Evolutionary conservation across 1,140 invertebrate genomes (phyloP).

Genomic region (Laupala kohalensis): DNA sequence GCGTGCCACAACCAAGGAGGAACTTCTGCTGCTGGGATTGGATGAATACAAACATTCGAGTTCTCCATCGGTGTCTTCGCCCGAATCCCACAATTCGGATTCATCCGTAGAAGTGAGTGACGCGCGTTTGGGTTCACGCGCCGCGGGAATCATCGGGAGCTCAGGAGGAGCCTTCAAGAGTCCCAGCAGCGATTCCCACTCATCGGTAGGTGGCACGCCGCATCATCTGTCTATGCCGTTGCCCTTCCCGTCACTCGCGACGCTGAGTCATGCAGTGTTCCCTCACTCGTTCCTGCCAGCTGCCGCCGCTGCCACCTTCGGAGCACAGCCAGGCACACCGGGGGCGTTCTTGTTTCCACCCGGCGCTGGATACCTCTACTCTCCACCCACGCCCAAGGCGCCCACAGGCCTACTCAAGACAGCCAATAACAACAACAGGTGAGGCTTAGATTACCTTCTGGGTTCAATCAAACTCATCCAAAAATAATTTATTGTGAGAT

Average conservation of each 20-base stretch:
- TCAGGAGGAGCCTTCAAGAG: conserved; percentile 30
- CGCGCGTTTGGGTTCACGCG: conserved; percentile 20
- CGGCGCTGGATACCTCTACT: neutral
- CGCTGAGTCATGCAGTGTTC: conserved; percentile 42
- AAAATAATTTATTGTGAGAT: no score
- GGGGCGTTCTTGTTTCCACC: neutral
- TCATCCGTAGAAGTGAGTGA: conserved; percentile 49
- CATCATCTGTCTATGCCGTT: conserved; percentile 37
- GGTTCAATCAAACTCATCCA: no score
- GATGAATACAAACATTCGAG: conserved; percentile 47
- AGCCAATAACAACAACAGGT: conserved; percentile 28
- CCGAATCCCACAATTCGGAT: conserved; percentile 62
- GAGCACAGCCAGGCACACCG: conserved; percentile 32
- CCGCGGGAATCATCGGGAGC: conserved; percentile 39
- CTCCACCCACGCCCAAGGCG: neutral
- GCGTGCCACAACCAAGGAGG: conserved; percentile 41
- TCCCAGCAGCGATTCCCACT: conserved; percentile 37
- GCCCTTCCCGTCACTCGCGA: conserved; percentile 39
- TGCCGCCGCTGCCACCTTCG: conserved; percentile 34
- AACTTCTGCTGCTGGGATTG: conserved; percentile 41
- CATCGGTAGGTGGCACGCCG: conserved; percentile 14
- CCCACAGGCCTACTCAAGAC: neutral
- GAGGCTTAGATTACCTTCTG: no score
- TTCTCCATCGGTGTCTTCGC: conserved; percentile 55
- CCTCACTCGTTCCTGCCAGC: conserved; percentile 25